Evolutionary conservation across 1,140 invertebrate genomes (phyloP).

Genomic region (Fopius arisanus): DNA sequence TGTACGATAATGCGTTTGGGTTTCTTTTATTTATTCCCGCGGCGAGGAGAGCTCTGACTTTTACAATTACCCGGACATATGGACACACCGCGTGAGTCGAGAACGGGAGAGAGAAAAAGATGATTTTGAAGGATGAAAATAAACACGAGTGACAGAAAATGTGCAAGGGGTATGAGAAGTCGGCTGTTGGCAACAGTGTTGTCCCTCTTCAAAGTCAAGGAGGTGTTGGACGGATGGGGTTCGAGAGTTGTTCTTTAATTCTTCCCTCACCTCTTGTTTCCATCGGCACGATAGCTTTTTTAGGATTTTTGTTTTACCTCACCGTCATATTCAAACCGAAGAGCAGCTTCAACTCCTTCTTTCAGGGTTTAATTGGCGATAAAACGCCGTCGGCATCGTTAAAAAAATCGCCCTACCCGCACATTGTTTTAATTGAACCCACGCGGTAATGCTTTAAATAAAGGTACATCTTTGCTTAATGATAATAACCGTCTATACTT

Average conservation of each 20-base stretch:
- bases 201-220: background rate
- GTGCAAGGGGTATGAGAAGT: background rate
- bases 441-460: conserved; percentile 56
- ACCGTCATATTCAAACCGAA: background rate
- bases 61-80: conserved; percentile 36
- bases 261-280: conserved; percentile 9
- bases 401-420: conserved; percentile 56
- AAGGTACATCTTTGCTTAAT: background rate
- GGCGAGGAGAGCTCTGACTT: conserved; percentile 6
- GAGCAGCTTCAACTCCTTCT: conserved; percentile 35
- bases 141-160: background rate
- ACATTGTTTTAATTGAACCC: conserved; percentile 63
- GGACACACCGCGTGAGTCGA: background rate
- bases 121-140: background rate
- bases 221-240: conserved; percentile 1
- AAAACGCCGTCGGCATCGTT: conserved; percentile 58
- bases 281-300: conserved; percentile 15
- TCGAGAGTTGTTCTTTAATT: background rate
- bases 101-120: background rate
- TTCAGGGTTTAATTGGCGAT: conserved; percentile 60
- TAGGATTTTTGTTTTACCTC: too few species aligned
- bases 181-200: background rate
- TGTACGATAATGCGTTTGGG: conserved; percentile 26
- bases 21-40: conserved; percentile 18
- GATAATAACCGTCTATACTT: background rate